Base-by-base conservation (phyloP, 2,888 invertebrate species). In the Idaea straminata region DNA sequence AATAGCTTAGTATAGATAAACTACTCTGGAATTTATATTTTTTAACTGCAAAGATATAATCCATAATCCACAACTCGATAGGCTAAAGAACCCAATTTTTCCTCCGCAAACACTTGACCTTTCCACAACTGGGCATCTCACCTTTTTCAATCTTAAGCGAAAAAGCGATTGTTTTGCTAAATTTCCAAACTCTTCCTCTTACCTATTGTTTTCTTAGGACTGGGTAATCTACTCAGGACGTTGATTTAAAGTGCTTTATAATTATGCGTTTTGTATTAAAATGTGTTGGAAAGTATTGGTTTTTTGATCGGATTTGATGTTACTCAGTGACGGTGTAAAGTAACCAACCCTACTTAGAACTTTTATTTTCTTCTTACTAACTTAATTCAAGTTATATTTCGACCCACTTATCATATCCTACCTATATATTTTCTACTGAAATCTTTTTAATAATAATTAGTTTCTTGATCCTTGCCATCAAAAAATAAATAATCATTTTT, bases 11-110 rank as follows among this genome's bases (percentile, higher is more conserved):
- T n/a, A n/a, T n/a, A n/a, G n/a, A 62, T 57, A 65, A 62, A 10
- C 38, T 38, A 10, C 6, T 10, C 13, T 38, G 38, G 1, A 38
- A 38, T 4, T 13, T 38, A 6, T 62, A 59, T 61, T 58, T 63
- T 65, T 38, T 57, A 38, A 35, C 47, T 36, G 63, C n/a, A 60
- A 62, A 63, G 4, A 61, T 62, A 16, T 64, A 62, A 47, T 47
- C 47, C 47, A 47, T 47, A 47, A 13, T 47, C 10, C 15, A 58
- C 7, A 58, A 58, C 58, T 58, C 58, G 58, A 59, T 25, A 6
- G 59, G 16, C 35, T 59, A 59, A 59, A 59, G 34, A 25, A 34
- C 34, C 13, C 59, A 25, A 59, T 25, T 59, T 59, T 59, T 25
- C 58, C 15, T 59, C 16, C 15, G 34, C 34, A 59, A 59, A 59